These are phyloP conservation scores for Geotrypetes seraphini DNA, from an alignment of 2,797 vertebrate genomes.

Conservation along the genomic window DNA sequence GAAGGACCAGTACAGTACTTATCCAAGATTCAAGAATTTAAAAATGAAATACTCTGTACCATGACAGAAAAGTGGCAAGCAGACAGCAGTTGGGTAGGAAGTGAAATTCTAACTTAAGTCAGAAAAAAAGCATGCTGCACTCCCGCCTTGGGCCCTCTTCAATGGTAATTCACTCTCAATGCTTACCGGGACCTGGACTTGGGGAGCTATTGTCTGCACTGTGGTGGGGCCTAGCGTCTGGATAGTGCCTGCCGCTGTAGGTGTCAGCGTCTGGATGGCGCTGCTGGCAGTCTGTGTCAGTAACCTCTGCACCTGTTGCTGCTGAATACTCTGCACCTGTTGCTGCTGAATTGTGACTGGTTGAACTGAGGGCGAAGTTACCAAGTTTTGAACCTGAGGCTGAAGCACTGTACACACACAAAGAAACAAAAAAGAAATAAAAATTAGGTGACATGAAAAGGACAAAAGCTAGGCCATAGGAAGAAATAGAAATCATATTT, in stretches of 20 bases:
- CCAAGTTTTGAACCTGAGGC: slow-evolving; percentile 84
- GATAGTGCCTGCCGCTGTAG: slow-evolving; percentile 55
- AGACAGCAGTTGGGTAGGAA: too few species aligned
- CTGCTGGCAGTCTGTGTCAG: slow-evolving; percentile 68
- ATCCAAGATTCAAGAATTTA: too few species aligned
- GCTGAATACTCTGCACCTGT: slow-evolving; percentile 64
- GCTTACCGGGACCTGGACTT: slow-evolving; percentile 76
- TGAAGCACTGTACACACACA: slow-evolving; percentile 70
- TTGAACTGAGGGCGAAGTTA: slow-evolving; percentile 84
- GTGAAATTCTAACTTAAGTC: background rate
- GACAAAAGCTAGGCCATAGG: too few species aligned
- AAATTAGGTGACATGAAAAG: too few species aligned
- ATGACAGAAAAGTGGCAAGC: too few species aligned
- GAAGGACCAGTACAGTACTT: too few species aligned
- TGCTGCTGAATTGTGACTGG: slow-evolving; percentile 89
- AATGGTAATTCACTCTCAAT: background rate
- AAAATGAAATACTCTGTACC: too few species aligned
- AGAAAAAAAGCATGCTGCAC: background rate
- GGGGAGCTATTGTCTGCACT: slow-evolving; percentile 77
- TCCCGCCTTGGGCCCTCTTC: too few species aligned
- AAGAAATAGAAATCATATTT: too few species aligned
- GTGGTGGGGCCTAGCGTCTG: slow-evolving; percentile 60
- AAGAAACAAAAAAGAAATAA: too few species aligned
- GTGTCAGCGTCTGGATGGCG: slow-evolving; percentile 57
- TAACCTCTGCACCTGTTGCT: slow-evolving; percentile 68